A percentile compares a stretch with the other conserved stretches of the same genome.
Evolutionary conservation across 2,888 invertebrate species (phyloP).

Genomic region (Thalpophila matura): DNA sequence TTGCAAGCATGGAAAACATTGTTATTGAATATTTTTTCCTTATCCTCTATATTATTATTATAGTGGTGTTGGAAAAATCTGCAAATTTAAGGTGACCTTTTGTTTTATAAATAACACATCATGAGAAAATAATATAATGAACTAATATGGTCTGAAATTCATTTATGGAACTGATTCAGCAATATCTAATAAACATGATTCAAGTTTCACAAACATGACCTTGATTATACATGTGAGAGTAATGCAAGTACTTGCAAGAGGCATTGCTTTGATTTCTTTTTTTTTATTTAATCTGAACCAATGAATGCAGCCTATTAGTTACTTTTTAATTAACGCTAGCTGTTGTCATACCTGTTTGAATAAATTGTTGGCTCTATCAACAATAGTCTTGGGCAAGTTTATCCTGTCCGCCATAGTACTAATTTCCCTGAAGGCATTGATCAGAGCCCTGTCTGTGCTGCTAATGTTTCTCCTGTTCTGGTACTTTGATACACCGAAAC

Average conservation of each 20-base stretch:
- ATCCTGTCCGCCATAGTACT: constrained; percentile 99
- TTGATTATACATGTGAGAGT: constrained; percentile 14
- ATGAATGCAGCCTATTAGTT: background rate
- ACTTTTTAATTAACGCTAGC: background rate
- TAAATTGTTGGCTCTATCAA: constrained; percentile 98
- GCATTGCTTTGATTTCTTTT: constrained; percentile 1
- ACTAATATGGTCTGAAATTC: background rate
- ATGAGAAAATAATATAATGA: no score
- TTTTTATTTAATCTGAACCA: background rate
- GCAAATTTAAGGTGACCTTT: background rate
- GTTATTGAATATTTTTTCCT: background rate
- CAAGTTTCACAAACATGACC: constrained; percentile 31
- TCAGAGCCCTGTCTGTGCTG: constrained; percentile 97
- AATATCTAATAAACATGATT: constrained; percentile 1
- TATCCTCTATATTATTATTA: background rate
- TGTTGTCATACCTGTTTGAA: constrained; percentile 96
- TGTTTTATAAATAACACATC: background rate
- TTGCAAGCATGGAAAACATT: constrained; percentile 3
- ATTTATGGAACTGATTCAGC: constrained; percentile 3
- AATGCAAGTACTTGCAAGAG: background rate
- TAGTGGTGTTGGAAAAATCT: background rate
- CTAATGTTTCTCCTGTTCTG: constrained; percentile 95
- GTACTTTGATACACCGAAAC: constrained; percentile 95
- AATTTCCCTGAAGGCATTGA: constrained; percentile 99
- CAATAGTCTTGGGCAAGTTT: constrained; percentile 98